phyloP scores from a whole-genome alignment of 1,140 invertebrate genomes.

The Phenacoccus solenopsis region DNA sequence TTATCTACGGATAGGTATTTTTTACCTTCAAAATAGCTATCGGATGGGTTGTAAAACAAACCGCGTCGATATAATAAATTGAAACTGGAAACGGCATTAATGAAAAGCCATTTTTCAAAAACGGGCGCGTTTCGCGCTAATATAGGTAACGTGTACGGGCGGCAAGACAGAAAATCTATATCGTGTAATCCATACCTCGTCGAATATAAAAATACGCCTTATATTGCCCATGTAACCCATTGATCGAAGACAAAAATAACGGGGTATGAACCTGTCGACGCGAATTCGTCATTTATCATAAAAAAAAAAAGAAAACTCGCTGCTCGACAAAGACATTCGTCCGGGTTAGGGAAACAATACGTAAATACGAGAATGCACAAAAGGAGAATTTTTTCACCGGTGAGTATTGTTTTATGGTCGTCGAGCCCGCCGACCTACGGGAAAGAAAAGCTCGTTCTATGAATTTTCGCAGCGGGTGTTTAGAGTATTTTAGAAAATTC shows the following conservation, averaged over 20 bases:
- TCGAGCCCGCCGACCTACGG: too few species aligned
- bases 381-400: background rate
- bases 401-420: background rate
- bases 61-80: constrained; percentile 8
- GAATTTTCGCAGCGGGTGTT: constrained; percentile 13
- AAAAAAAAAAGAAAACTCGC: background rate
- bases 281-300: background rate
- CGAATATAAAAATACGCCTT: background rate
- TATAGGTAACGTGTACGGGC: too few species aligned
- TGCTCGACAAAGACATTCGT: background rate
- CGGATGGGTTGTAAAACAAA: background rate
- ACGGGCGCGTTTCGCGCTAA: too few species aligned
- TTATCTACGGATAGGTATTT: background rate
- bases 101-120: constrained; percentile 12
- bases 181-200: background rate
- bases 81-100: constrained; percentile 15
- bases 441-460: background rate
- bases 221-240: too few species aligned
- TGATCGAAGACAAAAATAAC: background rate
- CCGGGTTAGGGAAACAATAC: background rate
- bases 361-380: background rate
- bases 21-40: background rate
- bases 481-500: background rate
- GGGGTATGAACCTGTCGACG: background rate
- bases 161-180: constrained; percentile 18